A percentile compares a stretch with the other conserved stretches of the same genome.
phyloP scores from a whole-genome alignment of 2,113 vertebrate genomes.

The Gallinago undulata region DNA sequence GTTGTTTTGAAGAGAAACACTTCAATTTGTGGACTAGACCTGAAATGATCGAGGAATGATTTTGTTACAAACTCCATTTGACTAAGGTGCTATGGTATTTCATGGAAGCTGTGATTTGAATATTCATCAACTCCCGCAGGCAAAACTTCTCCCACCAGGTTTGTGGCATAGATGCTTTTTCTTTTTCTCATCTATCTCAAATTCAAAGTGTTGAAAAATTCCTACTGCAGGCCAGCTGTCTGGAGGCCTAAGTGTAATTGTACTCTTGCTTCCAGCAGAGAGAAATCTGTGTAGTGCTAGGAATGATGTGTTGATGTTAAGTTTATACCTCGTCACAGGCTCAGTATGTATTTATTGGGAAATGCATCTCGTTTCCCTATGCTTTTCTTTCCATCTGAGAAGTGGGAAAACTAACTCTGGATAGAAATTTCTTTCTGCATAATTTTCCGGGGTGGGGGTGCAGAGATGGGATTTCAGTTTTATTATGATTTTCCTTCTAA shows the following conservation, averaged over 20 bases:
- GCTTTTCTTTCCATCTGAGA: slow-evolving; percentile 19
- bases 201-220: slow-evolving; percentile 66
- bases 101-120: slow-evolving; percentile 49
- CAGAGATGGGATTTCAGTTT: background rate
- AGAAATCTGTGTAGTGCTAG: slow-evolving; percentile 55
- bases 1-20: background rate
- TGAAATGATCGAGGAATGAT: background rate
- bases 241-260: slow-evolving; percentile 61
- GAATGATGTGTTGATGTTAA: slow-evolving; percentile 61
- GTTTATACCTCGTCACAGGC: slow-evolving; percentile 57
- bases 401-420: slow-evolving; percentile 15
- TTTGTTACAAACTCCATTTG: slow-evolving; percentile 24
- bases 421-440: background rate
- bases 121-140: slow-evolving; percentile 52
- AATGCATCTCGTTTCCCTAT: slow-evolving; percentile 19
- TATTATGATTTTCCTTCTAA: background rate
- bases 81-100: slow-evolving; percentile 32
- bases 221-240: slow-evolving; percentile 62
- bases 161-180: slow-evolving; percentile 31
- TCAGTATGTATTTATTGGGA: slow-evolving; percentile 54
- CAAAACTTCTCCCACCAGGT: slow-evolving; percentile 54
- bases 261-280: slow-evolving; percentile 65
- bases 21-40: background rate
- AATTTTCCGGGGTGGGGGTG: background rate
- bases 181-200: slow-evolving; percentile 54